Base-by-base conservation (phyloP, 2,888 invertebrate genomes). In the Drosophila conformis region DNA sequence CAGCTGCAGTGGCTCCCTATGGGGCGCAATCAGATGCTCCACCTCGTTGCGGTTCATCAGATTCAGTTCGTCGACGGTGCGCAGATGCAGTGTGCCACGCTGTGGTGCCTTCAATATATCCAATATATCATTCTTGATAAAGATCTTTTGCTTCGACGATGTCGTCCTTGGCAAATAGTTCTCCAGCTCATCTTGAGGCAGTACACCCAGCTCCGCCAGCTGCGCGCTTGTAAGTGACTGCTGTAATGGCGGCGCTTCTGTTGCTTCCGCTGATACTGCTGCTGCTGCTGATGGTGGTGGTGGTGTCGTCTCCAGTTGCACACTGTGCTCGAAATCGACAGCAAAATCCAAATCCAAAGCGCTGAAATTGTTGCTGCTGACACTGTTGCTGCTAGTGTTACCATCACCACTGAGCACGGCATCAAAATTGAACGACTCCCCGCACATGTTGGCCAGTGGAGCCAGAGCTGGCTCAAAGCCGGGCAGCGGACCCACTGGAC, bases 61-160 rank as follows among this genome's bases (percentile, higher is more conserved):
- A 79, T 93, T 93, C 18, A 93, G 74, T 73, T 93, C 93, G 57
- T 93, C 93, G 0, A 93, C 93, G 0, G 93, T 93, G 29, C 93
- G 91, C 33, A 93, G 83, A 66, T 93, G 93, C 2, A 93, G 72
- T 0, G 92, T 91, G n/a, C 91, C 91, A 4, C 91, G 83, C 15
- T 90, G 87, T 10, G 92, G 91, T n/a, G 91, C 87, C 75, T 91
- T 92, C 11, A 92, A 40, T 10, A 92, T 91, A 46, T 92, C 91
- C 4, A 91, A 21, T 21, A 21, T 21, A 21, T 21, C 92, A 58
- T 92, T 91, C 76, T 92, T 92, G 15, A 92, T 92, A 48, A 89
- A 92, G 52, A 92, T 92, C 75, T 92, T 92, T 54, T 91, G 91
- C 70, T 90, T 91, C 27, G 80, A 82, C 21, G 69, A 53, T 7